Evolutionary conservation across 1,140 invertebrate genomes (phyloP).

Genomic region (Pseudachorutes palmiensis): DNA sequence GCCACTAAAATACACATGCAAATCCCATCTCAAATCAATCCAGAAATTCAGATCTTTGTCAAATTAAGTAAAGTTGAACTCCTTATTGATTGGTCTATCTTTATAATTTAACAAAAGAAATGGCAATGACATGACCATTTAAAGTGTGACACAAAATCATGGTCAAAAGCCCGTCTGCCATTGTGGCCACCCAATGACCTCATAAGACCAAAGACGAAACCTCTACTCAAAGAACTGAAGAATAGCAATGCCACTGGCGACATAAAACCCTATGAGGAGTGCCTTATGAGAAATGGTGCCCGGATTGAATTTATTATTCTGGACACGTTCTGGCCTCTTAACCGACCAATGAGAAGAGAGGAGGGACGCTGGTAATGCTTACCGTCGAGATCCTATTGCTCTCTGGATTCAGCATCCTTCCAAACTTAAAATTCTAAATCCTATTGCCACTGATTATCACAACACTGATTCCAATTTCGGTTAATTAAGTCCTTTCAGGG

Average conservation of each 20-base stretch:
- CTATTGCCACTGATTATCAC: slow-evolving; percentile 11
- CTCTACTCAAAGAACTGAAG: background rate
- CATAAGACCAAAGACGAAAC: background rate
- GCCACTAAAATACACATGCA: too few species aligned
- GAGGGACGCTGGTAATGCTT: too few species aligned
- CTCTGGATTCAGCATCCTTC: slow-evolving; percentile 27
- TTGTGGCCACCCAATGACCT: background rate
- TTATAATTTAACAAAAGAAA: background rate
- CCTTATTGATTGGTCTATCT: background rate
- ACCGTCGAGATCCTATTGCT: slow-evolving; percentile 33
- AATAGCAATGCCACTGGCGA: slow-evolving; percentile 1
- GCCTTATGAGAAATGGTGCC: background rate
- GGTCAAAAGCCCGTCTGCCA: background rate
- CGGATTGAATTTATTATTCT: background rate
- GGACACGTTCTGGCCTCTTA: too few species aligned
- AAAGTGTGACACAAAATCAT: background rate
- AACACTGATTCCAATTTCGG: background rate
- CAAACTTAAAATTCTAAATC: too few species aligned
- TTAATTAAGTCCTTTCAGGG: background rate
- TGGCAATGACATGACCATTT: background rate
- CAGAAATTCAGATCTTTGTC: too few species aligned
- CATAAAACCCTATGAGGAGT: background rate
- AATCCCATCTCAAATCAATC: background rate
- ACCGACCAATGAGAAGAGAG: too few species aligned
- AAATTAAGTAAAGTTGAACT: background rate